These are phyloP conservation scores for Tragelaphus strepsiceros DNA, from an alignment of 2,113 vertebrate genomes.

Conservation along the genomic window DNA sequence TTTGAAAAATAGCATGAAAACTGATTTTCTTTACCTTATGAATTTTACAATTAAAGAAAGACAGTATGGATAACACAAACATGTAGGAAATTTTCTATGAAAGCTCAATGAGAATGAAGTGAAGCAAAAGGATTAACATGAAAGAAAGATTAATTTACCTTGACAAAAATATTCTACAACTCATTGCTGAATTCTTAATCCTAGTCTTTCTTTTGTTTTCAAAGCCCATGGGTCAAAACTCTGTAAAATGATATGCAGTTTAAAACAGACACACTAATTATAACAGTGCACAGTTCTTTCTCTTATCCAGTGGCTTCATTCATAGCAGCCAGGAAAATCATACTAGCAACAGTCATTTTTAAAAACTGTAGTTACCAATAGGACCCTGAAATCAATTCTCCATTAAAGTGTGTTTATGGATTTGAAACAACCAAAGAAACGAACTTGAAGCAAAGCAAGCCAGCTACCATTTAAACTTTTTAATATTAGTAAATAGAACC, in stretches of 20 bases:
- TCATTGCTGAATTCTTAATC: constrained; percentile 23
- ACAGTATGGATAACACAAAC: constrained; percentile 8
- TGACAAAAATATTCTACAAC: constrained; percentile 41
- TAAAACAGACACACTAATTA: constrained; percentile 20
- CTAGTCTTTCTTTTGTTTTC: constrained; percentile 51
- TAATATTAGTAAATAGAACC: background rate
- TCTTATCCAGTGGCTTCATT: constrained; percentile 8
- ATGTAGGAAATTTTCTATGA: constrained; percentile 2
- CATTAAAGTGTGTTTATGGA: background rate
- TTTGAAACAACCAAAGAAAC: background rate
- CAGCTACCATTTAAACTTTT: background rate
- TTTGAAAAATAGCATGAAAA: constrained; percentile 27
- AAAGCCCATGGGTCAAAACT: background rate
- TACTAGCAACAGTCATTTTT: background rate
- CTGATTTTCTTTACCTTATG: constrained; percentile 25
- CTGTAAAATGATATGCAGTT: constrained; percentile 30
- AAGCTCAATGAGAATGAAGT: constrained; percentile 31
- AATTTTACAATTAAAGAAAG: constrained; percentile 48
- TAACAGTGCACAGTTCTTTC: background rate
- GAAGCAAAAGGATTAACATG: constrained; percentile 35
- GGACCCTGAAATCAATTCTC: background rate
- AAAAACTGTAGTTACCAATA: background rate
- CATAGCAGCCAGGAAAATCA: background rate
- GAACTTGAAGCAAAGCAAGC: background rate
- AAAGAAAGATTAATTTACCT: constrained; percentile 43